A percentile compares a stretch with the other conserved stretches of the same genome.
Conservation (phyloP, 1,140 invertebrate species). For the Brachionus rubens region DNA sequence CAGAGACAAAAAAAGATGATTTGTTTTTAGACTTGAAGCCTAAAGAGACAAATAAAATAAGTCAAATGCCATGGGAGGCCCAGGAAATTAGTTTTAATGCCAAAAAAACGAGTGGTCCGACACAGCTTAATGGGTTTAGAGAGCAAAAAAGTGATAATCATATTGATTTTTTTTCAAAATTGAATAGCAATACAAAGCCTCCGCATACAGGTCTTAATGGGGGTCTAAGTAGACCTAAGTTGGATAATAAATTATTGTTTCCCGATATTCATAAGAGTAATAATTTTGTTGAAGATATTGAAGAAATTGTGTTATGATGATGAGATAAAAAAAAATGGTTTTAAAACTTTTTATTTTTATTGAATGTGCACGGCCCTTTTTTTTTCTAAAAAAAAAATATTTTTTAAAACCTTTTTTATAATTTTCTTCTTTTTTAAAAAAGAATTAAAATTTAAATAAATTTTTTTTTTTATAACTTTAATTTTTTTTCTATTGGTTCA, state of each 20-base stretch:
- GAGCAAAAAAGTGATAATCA: neutral
- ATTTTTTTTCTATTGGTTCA: no score
- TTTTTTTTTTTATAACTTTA: no score
- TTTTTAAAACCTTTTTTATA: no score
- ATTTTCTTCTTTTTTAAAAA: no score
- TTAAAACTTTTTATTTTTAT: no score
- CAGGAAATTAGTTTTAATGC: neutral
- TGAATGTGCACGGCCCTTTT: no score
- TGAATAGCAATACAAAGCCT: conserved; percentile 7
- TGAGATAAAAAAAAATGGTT: no score
- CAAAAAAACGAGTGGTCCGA: conserved; percentile 1
- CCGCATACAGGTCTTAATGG: no score
- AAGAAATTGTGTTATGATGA: conserved; percentile 32
- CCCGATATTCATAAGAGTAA: conserved; percentile 24
- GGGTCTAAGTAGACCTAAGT: conserved; percentile 13
- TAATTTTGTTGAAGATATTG: conserved; percentile 25
- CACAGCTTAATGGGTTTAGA: neutral
- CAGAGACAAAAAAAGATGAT: neutral
- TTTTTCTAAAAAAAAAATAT: no score
- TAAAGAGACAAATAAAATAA: neutral
- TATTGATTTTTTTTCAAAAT: conserved; percentile 28
- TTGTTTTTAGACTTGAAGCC: neutral
- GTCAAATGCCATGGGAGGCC: conserved; percentile 12
- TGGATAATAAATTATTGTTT: conserved; percentile 25
- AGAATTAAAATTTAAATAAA: no score